Evolutionary conservation across 2,113 vertebrate genomes (phyloP).

Genomic region (Pterocles burchelli): DNA sequence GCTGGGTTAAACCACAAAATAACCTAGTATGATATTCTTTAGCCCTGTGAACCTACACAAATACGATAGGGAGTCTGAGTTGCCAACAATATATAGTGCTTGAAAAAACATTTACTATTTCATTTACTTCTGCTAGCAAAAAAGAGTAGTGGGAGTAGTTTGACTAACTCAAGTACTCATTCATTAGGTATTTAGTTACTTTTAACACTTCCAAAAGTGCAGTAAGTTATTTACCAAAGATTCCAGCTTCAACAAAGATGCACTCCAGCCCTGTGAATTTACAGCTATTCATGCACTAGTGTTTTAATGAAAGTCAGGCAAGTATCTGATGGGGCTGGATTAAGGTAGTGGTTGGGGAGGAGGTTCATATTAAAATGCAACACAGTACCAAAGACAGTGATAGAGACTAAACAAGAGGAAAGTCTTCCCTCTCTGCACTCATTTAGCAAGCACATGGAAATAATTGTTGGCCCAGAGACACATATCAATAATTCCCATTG

Average conservation of each 20-base stretch:
- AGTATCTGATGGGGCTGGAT: not conserved
- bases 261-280: conserved; percentile 2
- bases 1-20: too few species aligned
- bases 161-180: not conserved
- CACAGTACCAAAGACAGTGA: conserved; percentile 27
- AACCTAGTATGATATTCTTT: not conserved
- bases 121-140: not conserved
- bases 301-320: conserved; percentile 54
- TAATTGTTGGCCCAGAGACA: conserved; percentile 33
- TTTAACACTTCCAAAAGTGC: not conserved
- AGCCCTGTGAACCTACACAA: not conserved
- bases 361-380: conserved; percentile 40
- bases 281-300: not conserved
- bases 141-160: not conserved
- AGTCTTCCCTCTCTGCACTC: not conserved
- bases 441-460: conserved; percentile 55
- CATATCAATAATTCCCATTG: conserved; percentile 33
- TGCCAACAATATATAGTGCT: not conserved
- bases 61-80: not conserved
- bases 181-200: not conserved
- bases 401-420: conserved; percentile 37
- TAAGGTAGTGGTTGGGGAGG: not conserved
- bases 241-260: not conserved
- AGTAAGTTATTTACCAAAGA: not conserved
- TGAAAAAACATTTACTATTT: conserved; percentile 9